Evolutionary conservation across 1,140 invertebrate species (phyloP), one percentile per base, ranked within the genome.

Genomic region (Diorhabda elongata): DNA sequence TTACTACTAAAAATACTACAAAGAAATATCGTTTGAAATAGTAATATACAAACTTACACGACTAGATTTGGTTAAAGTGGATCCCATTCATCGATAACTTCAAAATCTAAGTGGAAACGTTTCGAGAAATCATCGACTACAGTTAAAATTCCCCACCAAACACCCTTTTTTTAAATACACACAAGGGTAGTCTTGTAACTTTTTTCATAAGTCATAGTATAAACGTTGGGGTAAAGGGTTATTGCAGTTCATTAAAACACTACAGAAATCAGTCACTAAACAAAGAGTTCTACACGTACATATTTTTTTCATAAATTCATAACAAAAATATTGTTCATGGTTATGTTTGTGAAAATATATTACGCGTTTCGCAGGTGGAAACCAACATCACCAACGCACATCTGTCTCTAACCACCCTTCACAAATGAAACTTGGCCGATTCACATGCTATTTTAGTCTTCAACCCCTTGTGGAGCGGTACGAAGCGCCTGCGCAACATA

Each of bases 1-100:
- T 26, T 26, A 26, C 26, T 26, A 26, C 26, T 26, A 26, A 26
- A 26, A 26, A 26, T 1, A 26, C 26, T 26, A 26, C 26, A 26
- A 26, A 26, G 26, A 26, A 26, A 26, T 26, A 26, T 26, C 26
- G 26, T 26, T 26, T 26, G 26, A 26, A 26, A 52, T 8, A 52
- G 47, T 2, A 60, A 60, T 60, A 6, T 3, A 60, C 26, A 11
- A 47, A 63, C 78, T 80, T 74, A 80, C 77, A 70, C 78, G 76
- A 74, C 78, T 80, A 70, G 78, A 68, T 69, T 80, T 81, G 62
- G 79, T 81, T 70, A 81, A 76, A 75, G 77, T 79, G 78, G 79
- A 79, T 75, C 79, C 79, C 79, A 81, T 81, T 81, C 79, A 81
- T 80, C 68, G 75, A 75, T 67, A 63, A 64, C 60, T 47, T 9